Percentiles rank a stretch among this genome's conserved stretches.
phyloP scores from a whole-genome alignment of 2,888 invertebrate species.

The Chrysopilus asiliformis region DNA sequence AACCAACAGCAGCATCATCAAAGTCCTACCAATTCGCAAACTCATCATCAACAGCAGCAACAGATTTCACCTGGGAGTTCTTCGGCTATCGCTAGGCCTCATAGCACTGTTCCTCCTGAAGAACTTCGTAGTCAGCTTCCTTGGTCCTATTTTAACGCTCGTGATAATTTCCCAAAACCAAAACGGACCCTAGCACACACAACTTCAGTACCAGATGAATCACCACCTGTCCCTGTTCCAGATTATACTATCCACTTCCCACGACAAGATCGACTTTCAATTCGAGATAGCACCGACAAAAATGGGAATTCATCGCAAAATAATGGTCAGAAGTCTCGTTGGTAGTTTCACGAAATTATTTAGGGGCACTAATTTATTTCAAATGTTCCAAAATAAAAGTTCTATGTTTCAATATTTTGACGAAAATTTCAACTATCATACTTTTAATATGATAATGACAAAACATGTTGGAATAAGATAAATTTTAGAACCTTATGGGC shows the following conservation, averaged over 20 bases:
- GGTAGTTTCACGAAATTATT: no score
- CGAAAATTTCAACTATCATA: no score
- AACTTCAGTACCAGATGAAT: constrained; percentile 37
- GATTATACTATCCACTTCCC: constrained; percentile 42
- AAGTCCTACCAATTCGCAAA: constrained; percentile 6
- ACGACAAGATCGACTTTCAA: constrained; percentile 26
- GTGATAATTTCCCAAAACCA: constrained; percentile 23
- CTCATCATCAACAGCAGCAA: constrained; percentile 14
- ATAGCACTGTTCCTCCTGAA: constrained; percentile 23
- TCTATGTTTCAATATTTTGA: no score
- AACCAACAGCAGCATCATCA: no score
- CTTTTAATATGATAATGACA: no score
- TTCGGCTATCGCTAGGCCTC: constrained; percentile 7
- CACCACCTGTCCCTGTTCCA: constrained; percentile 47
- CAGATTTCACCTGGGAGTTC: constrained; percentile 27
- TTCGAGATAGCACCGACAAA: constrained; percentile 10
- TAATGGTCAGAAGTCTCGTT: no score
- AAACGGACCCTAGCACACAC: constrained; percentile 33
- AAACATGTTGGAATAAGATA: no score
- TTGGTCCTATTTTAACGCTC: constrained; percentile 44
- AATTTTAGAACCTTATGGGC: no score
- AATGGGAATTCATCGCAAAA: no score
- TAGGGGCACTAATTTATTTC: no score
- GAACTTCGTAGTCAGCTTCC: constrained; percentile 46
- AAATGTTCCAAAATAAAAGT: no score